Conservation (phyloP, 2,888 invertebrate species). For the Trilocha varians region DNA sequence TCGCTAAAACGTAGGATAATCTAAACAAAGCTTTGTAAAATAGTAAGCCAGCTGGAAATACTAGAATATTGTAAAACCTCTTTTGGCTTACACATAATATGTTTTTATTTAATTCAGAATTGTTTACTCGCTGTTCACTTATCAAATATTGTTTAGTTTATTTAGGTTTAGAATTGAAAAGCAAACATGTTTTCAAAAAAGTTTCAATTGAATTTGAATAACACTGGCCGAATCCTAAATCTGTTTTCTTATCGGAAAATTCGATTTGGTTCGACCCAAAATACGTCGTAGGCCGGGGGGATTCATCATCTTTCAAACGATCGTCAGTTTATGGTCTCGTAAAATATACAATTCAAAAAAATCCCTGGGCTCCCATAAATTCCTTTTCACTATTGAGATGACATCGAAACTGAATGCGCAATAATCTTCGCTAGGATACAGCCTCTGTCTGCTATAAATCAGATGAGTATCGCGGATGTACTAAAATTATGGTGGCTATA, state of each 20-base stretch:
- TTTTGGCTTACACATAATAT: too few relatives aligned
- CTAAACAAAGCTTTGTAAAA: neutral
- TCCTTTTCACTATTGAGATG: slow-evolving; percentile 9
- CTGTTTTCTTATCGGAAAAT: neutral
- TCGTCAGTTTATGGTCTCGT: slow-evolving; percentile 8
- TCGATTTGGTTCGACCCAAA: neutral
- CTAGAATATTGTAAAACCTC: too few relatives aligned
- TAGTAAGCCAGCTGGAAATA: neutral
- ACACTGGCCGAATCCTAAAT: neutral
- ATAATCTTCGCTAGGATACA: slow-evolving; percentile 33
- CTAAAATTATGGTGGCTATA: slow-evolving; percentile 50
- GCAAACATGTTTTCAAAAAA: neutral
- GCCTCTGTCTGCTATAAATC: slow-evolving; percentile 40
- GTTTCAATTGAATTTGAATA: neutral
- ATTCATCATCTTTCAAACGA: neutral
- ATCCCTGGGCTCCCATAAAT: slow-evolving; percentile 5
- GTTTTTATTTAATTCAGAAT: too few relatives aligned
- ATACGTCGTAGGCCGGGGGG: neutral
- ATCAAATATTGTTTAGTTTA: neutral
- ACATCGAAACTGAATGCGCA: slow-evolving; percentile 21
- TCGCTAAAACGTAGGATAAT: neutral
- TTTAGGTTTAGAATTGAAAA: neutral
- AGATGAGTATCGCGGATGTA: slow-evolving; percentile 37
- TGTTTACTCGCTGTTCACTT: too few relatives aligned
- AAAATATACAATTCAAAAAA: slow-evolving; percentile 9